phyloP scores from a whole-genome alignment of 2,888 invertebrate species.

The Macrosiphum euphorbiae region DNA sequence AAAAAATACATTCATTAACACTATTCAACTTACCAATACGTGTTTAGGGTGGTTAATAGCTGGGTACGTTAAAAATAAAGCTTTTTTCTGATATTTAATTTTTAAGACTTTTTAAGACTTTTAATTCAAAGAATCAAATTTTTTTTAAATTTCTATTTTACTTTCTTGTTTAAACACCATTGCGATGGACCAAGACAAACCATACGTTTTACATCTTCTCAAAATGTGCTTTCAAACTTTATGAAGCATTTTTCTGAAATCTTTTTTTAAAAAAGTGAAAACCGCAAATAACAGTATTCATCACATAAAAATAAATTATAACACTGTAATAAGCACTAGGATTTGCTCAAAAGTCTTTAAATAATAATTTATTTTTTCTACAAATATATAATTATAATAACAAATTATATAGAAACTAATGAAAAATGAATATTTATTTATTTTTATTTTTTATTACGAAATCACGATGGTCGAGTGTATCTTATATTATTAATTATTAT shows the following conservation, averaged over 20 bases:
- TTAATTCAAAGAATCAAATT: no score
- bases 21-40: no score
- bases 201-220: not conserved
- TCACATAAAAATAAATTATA: not conserved
- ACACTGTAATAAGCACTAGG: not conserved
- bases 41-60: no score
- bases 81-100: no score
- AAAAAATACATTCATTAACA: no score
- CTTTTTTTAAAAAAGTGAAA: not conserved
- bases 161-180: not conserved
- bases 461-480: not conserved
- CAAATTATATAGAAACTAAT: not conserved
- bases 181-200: not conserved
- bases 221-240: not conserved
- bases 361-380: not conserved
- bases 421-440: not conserved
- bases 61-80: no score
- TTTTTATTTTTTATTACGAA: not conserved
- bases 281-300: not conserved
- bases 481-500: not conserved
- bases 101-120: no score
- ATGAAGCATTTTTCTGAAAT: not conserved
- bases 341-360: not conserved
- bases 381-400: no score
- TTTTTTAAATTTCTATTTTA: not conserved